Evolutionary conservation across 2,113 vertebrate genomes (phyloP).

Genomic region (Brachyistius frenatus): DNA sequence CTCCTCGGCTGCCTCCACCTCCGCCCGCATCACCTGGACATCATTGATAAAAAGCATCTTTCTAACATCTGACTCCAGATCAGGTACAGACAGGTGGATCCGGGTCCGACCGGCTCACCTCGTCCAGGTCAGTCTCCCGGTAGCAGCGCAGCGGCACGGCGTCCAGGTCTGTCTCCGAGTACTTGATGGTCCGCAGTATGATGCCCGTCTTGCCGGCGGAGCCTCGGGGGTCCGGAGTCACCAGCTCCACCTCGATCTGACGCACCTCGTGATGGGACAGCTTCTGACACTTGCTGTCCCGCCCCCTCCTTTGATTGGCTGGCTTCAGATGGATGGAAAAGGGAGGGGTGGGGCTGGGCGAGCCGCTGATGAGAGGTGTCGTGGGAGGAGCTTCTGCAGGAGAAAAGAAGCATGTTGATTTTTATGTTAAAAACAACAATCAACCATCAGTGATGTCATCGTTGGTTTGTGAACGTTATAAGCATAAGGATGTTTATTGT

Average conservation of each 20-base stretch:
- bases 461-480: too few species aligned
- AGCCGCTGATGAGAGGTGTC: constrained; percentile 52
- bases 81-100: accelerated
- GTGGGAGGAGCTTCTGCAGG: constrained; percentile 43
- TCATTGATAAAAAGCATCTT: background rate
- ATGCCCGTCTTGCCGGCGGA: constrained; percentile 72
- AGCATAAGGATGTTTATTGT: too few species aligned
- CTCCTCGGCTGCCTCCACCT: constrained; percentile 81
- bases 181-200: constrained; percentile 88
- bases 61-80: accelerated
- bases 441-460: too few species aligned
- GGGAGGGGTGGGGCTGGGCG: constrained; percentile 53
- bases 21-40: constrained; percentile 76
- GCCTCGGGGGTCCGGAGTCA: constrained; percentile 68
- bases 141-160: constrained; percentile 94
- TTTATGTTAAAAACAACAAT: too few species aligned
- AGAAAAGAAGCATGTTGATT: background rate
- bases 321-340: constrained; percentile 54
- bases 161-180: constrained; percentile 97
- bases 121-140: constrained; percentile 95
- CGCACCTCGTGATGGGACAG: constrained; percentile 79
- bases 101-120: constrained; percentile 77
- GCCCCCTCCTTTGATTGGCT: constrained; percentile 41
- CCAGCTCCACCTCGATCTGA: constrained; percentile 88
- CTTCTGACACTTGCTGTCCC: constrained; percentile 32